A percentile compares a stretch with the other conserved stretches of the same genome.
These are phyloP conservation scores for Xerus inauris DNA, from an alignment of 2,113 vertebrate genomes.

Conservation along the genomic window DNA sequence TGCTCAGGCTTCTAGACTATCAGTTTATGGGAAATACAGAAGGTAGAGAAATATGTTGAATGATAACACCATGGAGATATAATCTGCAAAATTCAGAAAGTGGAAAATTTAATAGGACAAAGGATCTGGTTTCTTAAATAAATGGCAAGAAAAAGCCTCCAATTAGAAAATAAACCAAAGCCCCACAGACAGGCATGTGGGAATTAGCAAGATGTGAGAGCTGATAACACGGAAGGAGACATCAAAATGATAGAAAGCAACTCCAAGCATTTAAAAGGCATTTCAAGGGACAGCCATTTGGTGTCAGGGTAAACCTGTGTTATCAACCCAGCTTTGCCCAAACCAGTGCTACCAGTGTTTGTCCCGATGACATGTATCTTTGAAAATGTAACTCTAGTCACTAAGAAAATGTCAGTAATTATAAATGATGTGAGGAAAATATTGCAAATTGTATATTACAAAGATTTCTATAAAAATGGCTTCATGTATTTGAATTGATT, in stretches of 20 bases:
- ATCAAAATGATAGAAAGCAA: neutral
- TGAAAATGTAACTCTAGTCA: neutral
- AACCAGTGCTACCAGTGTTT: neutral
- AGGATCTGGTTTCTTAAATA: neutral
- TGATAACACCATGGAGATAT: neutral
- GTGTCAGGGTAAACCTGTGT: neutral
- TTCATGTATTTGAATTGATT: neutral
- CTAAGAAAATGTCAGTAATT: neutral
- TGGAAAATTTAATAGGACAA: neutral
- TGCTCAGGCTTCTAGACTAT: neutral
- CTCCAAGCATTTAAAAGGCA: neutral
- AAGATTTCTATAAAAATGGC: neutral
- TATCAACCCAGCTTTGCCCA: neutral
- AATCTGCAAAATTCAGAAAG: constrained; percentile 36
- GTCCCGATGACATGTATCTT: neutral
- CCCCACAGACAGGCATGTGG: neutral
- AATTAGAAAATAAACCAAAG: neutral
- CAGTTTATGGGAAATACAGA: neutral
- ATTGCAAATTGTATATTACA: neutral
- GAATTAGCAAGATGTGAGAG: neutral
- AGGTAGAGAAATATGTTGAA: neutral
- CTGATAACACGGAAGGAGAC: neutral
- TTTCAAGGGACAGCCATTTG: neutral
- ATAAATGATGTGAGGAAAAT: neutral
- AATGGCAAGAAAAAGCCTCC: neutral